Evolutionary conservation across 2,888 invertebrate species (phyloP).

Genomic region (Cylindroiulus punctatus): DNA sequence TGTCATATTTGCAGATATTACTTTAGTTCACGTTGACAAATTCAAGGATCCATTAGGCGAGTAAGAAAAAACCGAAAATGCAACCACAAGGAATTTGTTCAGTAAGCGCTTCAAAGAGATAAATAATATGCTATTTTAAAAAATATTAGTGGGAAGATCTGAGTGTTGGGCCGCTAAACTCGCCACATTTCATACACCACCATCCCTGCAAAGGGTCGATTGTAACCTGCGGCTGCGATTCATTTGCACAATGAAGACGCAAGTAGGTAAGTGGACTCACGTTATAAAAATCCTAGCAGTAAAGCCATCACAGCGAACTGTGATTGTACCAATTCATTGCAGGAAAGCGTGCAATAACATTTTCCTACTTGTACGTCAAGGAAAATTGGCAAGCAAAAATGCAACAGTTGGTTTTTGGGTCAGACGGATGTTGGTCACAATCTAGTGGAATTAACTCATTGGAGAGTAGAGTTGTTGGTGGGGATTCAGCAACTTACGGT

Average conservation of each 20-base stretch:
- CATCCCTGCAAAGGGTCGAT: neutral
- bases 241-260: neutral
- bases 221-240: neutral
- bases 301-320: neutral
- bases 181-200: neutral
- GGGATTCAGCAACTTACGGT: constrained; percentile 37
- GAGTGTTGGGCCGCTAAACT: neutral
- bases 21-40: neutral
- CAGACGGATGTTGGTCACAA: constrained; percentile 21
- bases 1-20: neutral
- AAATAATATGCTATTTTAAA: neutral
- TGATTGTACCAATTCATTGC: neutral
- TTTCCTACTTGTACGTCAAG: constrained; percentile 31
- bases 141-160: neutral
- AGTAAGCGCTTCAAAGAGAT: too few species aligned
- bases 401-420: constrained; percentile 27
- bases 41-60: neutral
- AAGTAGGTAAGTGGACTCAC: neutral
- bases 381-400: constrained; percentile 10
- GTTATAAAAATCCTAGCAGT: neutral
- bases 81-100: too few species aligned
- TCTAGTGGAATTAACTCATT: neutral
- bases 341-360: constrained; percentile 44
- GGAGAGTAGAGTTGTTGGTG: constrained; percentile 50
- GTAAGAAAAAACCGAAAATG: neutral